These are phyloP conservation scores for Choristoneura fumiferana DNA, from an alignment of 1,140 invertebrate genomes.

Conservation along the genomic window DNA sequence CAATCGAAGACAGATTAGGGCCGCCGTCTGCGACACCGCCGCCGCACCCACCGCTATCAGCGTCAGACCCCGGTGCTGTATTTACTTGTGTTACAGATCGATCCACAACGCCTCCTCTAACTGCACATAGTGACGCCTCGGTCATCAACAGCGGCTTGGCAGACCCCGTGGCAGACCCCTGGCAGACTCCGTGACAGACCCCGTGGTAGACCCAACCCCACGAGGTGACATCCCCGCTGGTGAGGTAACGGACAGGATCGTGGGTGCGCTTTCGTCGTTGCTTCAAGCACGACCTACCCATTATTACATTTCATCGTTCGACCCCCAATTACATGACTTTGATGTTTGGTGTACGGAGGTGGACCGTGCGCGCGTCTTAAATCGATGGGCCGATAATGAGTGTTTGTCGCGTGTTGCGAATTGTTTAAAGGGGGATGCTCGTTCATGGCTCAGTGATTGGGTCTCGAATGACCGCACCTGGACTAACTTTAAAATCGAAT, in stretches of 20 bases:
- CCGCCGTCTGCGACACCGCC: background rate
- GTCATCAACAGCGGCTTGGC: background rate
- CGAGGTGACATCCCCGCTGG: background rate
- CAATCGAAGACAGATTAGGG: background rate
- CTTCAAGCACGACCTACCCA: conserved; percentile 18
- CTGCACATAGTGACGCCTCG: background rate
- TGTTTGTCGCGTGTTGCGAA: conserved; percentile 21
- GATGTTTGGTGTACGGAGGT: conserved; percentile 28
- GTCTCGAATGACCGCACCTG: conserved; percentile 24
- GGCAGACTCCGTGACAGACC: background rate
- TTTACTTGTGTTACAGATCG: background rate
- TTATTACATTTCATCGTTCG: conserved; percentile 19
- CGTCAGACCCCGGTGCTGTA: background rate
- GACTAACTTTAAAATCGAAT: conserved; percentile 26
- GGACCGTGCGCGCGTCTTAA: conserved; percentile 12
- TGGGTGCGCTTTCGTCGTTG: conserved; percentile 6
- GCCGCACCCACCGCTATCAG: background rate
- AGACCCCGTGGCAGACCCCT: background rate
- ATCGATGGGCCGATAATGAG: conserved; percentile 22
- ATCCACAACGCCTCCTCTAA: background rate
- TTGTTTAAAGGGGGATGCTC: conserved; percentile 26
- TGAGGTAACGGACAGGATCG: conserved; percentile 15
- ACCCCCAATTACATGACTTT: conserved; percentile 16
- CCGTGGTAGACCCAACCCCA: background rate
- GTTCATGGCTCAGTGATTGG: conserved; percentile 27